Evolutionary conservation across 1,140 invertebrate species (phyloP).

Genomic region (Micrasema longulum): DNA sequence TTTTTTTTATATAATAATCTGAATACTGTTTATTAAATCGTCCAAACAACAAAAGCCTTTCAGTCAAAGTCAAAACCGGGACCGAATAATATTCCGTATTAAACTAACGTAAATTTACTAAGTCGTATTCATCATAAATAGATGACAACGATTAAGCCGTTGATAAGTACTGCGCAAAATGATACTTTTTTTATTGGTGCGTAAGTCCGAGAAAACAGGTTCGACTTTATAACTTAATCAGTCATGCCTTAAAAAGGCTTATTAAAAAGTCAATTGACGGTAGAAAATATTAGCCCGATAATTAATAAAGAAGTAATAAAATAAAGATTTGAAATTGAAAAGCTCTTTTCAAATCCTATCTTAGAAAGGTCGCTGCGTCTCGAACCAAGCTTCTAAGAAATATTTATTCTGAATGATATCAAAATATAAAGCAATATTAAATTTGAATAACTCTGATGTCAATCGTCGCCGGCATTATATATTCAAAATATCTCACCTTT

Average conservation of each 20-base stretch:
- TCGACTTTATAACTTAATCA: not conserved
- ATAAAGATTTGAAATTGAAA: not conserved
- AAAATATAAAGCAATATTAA: slow-evolving; percentile 30
- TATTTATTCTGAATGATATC: slow-evolving; percentile 19
- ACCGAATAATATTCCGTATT: no score
- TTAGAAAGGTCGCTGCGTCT: not conserved
- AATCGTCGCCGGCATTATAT: slow-evolving; percentile 21
- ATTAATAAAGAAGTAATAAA: no score
- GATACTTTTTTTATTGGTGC: not conserved
- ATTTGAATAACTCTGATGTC: slow-evolving; percentile 31
- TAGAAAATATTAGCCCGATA: no score
- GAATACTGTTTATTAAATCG: no score
- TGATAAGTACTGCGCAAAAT: not conserved
- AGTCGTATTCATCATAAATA: no score
- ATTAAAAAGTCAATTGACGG: not conserved
- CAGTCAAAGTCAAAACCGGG: no score
- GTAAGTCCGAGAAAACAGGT: not conserved
- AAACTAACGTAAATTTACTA: no score
- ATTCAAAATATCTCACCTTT: slow-evolving; percentile 31
- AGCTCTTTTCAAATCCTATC: not conserved
- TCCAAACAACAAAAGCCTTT: no score
- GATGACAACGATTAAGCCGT: no score
- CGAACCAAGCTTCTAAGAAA: slow-evolving; percentile 5
- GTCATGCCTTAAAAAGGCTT: not conserved
- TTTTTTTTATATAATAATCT: no score